These are phyloP conservation scores for Drosophila infuscata DNA, from an alignment of 2,888 invertebrate genomes.

Conservation along the genomic window DNA sequence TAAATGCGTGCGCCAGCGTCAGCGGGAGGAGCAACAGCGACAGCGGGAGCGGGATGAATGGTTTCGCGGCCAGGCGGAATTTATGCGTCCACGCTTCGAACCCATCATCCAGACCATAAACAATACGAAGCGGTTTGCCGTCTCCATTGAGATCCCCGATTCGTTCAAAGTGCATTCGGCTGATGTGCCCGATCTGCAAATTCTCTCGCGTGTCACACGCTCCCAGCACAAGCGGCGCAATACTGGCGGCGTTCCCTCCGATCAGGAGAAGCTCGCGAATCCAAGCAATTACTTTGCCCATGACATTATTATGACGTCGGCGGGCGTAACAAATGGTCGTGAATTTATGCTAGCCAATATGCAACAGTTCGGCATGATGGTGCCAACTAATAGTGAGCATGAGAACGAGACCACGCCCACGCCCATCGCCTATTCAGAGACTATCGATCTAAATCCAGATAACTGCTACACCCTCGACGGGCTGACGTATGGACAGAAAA, in stretches of 20 bases:
- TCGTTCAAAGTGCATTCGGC: conserved; percentile 74
- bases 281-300: conserved; percentile 67
- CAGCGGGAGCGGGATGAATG: conserved; percentile 82
- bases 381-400: conserved; percentile 42
- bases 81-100: conserved; percentile 77
- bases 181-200: conserved; percentile 55
- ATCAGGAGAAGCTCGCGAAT: conserved; percentile 61
- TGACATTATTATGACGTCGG: conserved; percentile 73
- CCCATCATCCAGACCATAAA: conserved; percentile 83
- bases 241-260: conserved; percentile 62
- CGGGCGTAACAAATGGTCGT: conserved; percentile 67
- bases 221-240: conserved; percentile 81
- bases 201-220: conserved; percentile 77
- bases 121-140: conserved; percentile 83
- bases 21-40: conserved; percentile 82
- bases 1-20: conserved; percentile 82
- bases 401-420: conserved; percentile 65
- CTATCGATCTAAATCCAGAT: conserved; percentile 84
- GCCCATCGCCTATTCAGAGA: conserved; percentile 81
- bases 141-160: conserved; percentile 83
- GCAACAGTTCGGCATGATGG: conserved; percentile 68
- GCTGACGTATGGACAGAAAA: conserved; percentile 83
- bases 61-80: conserved; percentile 80
- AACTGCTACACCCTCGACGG: conserved; percentile 84
- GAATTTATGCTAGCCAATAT: conserved; percentile 77